Base-by-base conservation (phyloP, 2,113 vertebrate genomes). In the Guaruba guarouba region DNA sequence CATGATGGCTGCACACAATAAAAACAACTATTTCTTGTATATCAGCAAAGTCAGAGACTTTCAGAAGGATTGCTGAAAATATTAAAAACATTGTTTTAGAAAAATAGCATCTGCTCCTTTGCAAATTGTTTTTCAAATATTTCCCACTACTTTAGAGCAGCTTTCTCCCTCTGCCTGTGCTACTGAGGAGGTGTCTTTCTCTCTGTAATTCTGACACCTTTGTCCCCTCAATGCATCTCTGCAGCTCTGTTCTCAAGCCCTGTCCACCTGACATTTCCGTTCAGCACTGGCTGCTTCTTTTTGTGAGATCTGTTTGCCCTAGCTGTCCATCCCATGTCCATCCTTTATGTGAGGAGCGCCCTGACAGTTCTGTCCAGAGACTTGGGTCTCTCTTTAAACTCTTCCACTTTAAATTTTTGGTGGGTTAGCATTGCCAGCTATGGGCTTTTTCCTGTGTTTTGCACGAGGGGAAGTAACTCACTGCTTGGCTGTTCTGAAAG, bases 1-100 rank as follows among this genome's bases (percentile, higher is more conserved):
- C 0, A 2, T 3, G 24, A 7, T 39, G 19, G 27, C 8, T 67
- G 12, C 46, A 46, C 5, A 43, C 2, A 51, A 3, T 63, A 54
- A 69, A 81, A 76, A 39, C 7, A 59, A 27, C 6, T 24, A 24
- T 66, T 81, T 85, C 6, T 35, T 14, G 9, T 25, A 3, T 55
- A 37, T 69, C 37, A 87, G 39, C 11, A 71, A 79, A 62, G 5
- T 18, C 49, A 57, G 22, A 79, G 22, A 6, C 35, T 61, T 87
- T 67, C 46, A 82, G 41, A 48, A 14, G 9, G 17, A 33, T 35
- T 70, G 10, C 7, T n/a, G 49, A 74, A 93, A 91, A 43, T 33
- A 77, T 23, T 83, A 48, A 88, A 62, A 4, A 5, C 4, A 5
- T 43, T 86, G 27, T 10, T 29, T 51, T 55, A 55, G 33, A 71